Percentiles rank a stretch among this genome's conserved stretches.
Conservation (phyloP, 1,140 invertebrate genomes). For the Psix sp. region DNA sequence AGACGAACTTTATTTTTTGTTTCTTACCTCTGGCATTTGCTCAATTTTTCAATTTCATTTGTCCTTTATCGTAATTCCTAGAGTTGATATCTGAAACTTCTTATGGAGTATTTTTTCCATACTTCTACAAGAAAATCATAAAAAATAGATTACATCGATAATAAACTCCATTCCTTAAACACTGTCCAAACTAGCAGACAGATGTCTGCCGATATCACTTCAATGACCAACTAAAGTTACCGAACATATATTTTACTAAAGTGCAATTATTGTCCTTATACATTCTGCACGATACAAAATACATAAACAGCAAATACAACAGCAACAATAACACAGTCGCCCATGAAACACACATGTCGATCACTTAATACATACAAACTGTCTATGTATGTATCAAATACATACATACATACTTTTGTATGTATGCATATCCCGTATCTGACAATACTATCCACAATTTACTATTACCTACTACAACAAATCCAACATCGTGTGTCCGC, state of each 20-base stretch:
- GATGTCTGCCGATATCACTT: neutral
- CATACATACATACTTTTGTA: neutral
- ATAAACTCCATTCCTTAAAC: too few relatives aligned
- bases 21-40: too few relatives aligned
- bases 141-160: too few relatives aligned
- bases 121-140: too few relatives aligned
- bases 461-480: conserved; percentile 33
- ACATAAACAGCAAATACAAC: conserved; percentile 50
- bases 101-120: too few relatives aligned
- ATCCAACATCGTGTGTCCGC: conserved; percentile 50
- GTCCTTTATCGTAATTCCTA: too few relatives aligned
- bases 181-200: neutral
- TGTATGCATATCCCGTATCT: conserved; percentile 5
- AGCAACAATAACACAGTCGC: conserved; percentile 57
- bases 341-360: conserved; percentile 36
- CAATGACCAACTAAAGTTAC: neutral
- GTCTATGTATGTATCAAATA: neutral
- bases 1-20: too few relatives aligned
- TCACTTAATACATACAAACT: conserved; percentile 6
- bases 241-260: neutral
- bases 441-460: conserved; percentile 35
- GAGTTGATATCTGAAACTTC: too few relatives aligned
- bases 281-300: conserved; percentile 54
- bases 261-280: conserved; percentile 28
- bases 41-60: too few relatives aligned